Conservation (phyloP, 35 echinoderm and acorn worm species). For the Amphiura filiformis region DNA sequence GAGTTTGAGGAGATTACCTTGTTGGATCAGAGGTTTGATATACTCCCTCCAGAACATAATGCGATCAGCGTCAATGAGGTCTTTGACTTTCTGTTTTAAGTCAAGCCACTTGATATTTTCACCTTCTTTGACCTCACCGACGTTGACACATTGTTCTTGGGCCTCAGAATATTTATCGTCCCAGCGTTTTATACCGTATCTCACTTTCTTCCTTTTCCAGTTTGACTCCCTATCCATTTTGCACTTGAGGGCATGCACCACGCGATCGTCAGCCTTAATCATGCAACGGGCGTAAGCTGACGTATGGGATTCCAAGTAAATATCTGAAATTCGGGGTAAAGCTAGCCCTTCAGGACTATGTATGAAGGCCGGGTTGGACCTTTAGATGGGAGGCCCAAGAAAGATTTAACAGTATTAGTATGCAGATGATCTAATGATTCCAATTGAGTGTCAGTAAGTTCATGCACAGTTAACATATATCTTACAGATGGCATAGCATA, state of each 20-base stretch:
- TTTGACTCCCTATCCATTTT: conserved; percentile 21
- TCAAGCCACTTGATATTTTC: too few species aligned
- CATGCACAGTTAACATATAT: conserved; percentile 14
- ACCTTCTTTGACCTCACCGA: too few species aligned
- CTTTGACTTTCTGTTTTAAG: too few species aligned
- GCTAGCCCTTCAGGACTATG: not conserved
- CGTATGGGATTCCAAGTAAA: conserved; percentile 32
- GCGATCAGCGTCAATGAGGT: too few species aligned
- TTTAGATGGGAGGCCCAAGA: conserved; percentile 6
- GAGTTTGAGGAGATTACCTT: too few species aligned
- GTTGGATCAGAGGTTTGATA: too few species aligned
- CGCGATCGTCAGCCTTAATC: not conserved
- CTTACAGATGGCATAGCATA: not conserved
- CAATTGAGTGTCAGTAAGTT: not conserved
- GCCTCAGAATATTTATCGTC: too few species aligned
- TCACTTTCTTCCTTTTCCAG: not conserved
- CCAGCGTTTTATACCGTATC: not conserved
- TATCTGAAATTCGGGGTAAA: conserved; percentile 26
- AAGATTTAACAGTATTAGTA: conserved; percentile 28
- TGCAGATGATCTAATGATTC: not conserved
- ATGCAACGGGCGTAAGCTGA: conserved; percentile 20
- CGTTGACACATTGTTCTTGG: too few species aligned
- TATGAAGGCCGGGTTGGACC: conserved; percentile 22
- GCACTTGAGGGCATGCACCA: conserved; percentile 7
- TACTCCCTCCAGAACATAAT: too few species aligned